A percentile compares a stretch with the other conserved stretches of the same genome.
These are phyloP conservation scores for Oryctes rhinoceros DNA, from an alignment of 1,140 invertebrate species.

Conservation along the genomic window DNA sequence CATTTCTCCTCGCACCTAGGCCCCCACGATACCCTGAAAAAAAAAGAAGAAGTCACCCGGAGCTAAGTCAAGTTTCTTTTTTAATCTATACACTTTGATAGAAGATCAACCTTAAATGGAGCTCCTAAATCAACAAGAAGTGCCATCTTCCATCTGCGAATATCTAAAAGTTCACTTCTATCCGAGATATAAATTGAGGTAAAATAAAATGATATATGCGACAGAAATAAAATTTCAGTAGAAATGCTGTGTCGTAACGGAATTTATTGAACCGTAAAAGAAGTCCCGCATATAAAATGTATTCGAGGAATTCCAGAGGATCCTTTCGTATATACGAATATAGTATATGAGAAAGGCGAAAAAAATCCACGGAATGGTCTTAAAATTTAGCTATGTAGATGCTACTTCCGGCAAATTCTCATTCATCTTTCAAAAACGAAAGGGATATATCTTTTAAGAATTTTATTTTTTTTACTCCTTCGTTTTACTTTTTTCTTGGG, in stretches of 20 bases:
- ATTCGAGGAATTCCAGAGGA: background rate
- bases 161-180: background rate
- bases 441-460: background rate
- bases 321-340: no score
- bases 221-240: background rate
- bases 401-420: no score
- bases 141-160: no score
- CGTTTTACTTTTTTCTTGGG: no score
- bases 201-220: slow-evolving; percentile 22
- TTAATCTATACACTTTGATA: no score
- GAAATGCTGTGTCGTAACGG: background rate
- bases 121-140: no score
- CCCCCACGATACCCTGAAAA: slow-evolving; percentile 62
- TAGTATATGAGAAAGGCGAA: no score
- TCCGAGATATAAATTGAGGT: background rate
- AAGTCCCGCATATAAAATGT: background rate
- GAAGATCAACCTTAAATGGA: no score
- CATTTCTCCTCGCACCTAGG: slow-evolving; percentile 68
- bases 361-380: no score
- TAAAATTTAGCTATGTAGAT: no score
- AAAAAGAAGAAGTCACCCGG: background rate
- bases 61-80: no score
- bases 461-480: background rate
- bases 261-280: slow-evolving; percentile 5
- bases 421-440: background rate